Evolutionary conservation across 2,888 invertebrate genomes (phyloP).

Genomic region (Labia minor): DNA sequence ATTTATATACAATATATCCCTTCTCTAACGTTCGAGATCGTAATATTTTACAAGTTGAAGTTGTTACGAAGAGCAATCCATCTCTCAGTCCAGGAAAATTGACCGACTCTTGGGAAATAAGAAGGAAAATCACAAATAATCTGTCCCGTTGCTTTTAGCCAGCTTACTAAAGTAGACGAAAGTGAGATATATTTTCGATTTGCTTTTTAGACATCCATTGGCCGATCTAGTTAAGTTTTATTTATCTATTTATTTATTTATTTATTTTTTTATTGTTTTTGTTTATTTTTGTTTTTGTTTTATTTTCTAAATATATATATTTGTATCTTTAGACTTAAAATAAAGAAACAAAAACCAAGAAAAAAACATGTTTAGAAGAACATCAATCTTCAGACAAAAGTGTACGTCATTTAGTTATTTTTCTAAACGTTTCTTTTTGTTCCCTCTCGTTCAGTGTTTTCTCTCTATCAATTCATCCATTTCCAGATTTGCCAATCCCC

Average conservation of each 20-base stretch:
- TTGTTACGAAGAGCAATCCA: background rate
- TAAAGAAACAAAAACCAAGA: background rate
- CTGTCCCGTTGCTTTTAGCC: background rate
- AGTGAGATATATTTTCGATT: constrained; percentile 13
- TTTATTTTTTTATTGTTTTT: background rate
- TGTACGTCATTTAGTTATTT: background rate
- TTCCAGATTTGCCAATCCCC: too few species aligned
- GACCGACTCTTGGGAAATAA: constrained; percentile 13
- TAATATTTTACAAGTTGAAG: constrained; percentile 4
- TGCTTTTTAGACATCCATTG: constrained; percentile 1
- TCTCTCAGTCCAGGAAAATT: background rate
- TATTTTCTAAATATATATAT: too few species aligned
- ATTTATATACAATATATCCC: too few species aligned
- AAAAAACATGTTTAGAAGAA: background rate
- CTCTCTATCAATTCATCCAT: background rate
- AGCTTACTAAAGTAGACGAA: background rate
- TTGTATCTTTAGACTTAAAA: background rate
- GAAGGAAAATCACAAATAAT: constrained; percentile 7
- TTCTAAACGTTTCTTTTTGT: constrained; percentile 5
- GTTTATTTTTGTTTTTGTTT: background rate
- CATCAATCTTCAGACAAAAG: constrained; percentile 13
- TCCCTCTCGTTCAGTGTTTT: too few species aligned
- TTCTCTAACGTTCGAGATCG: background rate
- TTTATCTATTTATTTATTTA: constrained; percentile 1
- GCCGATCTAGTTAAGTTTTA: constrained; percentile 7